Evolutionary conservation across 2,113 vertebrate species (phyloP).

Genomic region (Hippocampus guttulatus): DNA sequence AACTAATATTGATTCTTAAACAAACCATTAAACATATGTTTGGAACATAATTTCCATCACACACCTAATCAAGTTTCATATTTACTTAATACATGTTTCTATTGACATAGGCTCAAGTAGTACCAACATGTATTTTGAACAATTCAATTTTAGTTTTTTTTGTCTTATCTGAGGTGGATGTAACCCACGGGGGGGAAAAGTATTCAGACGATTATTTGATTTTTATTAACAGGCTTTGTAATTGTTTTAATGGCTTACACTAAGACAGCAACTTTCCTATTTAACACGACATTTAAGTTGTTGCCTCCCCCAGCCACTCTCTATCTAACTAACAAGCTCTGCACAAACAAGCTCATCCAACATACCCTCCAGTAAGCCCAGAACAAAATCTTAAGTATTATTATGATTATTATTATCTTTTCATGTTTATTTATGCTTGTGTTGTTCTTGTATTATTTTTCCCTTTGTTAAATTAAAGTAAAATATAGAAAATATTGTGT

Average conservation of each 20-base stretch:
- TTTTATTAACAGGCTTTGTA: too few relatives aligned
- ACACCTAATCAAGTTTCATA: background rate
- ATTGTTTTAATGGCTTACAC: background rate
- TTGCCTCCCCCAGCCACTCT: background rate
- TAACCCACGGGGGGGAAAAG: background rate
- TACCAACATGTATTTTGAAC: background rate
- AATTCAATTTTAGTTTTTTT: background rate
- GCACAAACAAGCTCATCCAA: background rate
- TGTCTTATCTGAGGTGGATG: background rate
- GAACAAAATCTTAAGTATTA: background rate
- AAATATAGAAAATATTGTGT: background rate
- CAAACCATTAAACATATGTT: background rate
- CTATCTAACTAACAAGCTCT: background rate
- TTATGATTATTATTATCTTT: background rate
- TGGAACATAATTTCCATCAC: background rate
- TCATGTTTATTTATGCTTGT: background rate
- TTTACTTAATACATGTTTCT: background rate
- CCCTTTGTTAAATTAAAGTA: background rate
- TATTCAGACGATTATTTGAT: background rate
- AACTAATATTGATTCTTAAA: background rate
- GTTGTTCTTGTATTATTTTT: background rate
- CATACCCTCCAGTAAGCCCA: background rate
- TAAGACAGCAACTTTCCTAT: background rate
- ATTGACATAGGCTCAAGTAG: too few relatives aligned
- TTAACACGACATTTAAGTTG: background rate